Evolutionary conservation across 2,797 vertebrate genomes (phyloP).

Genomic region (Darevskia mixta): DNA sequence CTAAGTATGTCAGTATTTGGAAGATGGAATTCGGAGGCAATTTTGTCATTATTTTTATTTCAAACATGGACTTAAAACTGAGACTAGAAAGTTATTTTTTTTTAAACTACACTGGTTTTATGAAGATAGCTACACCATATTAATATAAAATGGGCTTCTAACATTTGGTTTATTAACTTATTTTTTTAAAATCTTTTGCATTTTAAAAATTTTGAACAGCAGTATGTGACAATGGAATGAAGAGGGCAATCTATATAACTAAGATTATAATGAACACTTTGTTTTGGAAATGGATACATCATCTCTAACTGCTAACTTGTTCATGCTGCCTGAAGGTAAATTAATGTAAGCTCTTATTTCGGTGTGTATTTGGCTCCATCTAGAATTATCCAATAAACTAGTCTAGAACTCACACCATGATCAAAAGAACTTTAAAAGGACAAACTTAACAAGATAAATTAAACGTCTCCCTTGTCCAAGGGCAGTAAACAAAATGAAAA

Average conservation of each 20-base stretch:
- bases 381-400: background rate
- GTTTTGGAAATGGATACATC: too few species aligned
- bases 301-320: background rate
- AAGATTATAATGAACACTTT: background rate
- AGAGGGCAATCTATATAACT: background rate
- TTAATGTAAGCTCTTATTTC: background rate
- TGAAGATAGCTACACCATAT: background rate
- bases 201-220: background rate
- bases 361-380: background rate
- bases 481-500: background rate
- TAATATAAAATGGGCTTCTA: background rate
- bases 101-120: background rate
- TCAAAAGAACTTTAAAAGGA: constrained; percentile 1
- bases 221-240: background rate
- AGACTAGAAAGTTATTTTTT: too few species aligned
- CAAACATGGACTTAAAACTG: background rate
- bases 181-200: background rate
- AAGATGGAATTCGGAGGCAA: background rate
- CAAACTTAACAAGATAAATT: background rate
- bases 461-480: background rate
- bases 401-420: background rate
- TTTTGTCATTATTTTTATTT: too few species aligned
- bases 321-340: background rate
- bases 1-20: background rate
- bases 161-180: too few species aligned